These are phyloP conservation scores for Cerastis rubricosa DNA, from an alignment of 2,888 invertebrate genomes.

Conservation along the genomic window DNA sequence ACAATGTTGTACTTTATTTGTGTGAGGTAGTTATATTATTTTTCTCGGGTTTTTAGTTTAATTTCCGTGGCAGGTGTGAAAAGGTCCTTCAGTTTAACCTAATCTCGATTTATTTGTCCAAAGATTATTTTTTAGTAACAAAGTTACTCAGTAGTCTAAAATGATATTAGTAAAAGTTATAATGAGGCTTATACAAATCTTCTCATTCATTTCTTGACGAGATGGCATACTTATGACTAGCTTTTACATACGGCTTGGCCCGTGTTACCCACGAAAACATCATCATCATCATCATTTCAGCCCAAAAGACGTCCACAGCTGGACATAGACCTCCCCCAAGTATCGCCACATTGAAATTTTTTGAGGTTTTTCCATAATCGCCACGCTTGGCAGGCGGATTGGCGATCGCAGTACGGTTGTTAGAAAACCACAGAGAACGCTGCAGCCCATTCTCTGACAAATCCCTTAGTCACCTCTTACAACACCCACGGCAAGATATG, in stretches of 20 bases:
- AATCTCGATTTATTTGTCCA: neutral
- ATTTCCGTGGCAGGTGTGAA: neutral
- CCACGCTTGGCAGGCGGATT: no score
- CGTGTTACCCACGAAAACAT: neutral
- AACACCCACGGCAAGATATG: no score
- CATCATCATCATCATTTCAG: no score
- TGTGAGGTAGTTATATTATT: neutral
- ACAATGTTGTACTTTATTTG: slow-evolving; percentile 15
- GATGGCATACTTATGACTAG: neutral
- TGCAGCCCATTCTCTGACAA: no score
- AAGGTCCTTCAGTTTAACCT: neutral
- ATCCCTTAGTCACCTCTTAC: no score
- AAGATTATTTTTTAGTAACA: neutral
- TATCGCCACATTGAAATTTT: no score
- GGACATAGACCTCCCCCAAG: no score
- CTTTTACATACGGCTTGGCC: neutral
- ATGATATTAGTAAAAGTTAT: neutral
- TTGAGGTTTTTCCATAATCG: no score
- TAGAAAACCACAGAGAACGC: no score
- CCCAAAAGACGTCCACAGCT: no score
- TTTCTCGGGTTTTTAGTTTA: neutral
- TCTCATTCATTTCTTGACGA: neutral
- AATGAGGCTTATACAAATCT: neutral
- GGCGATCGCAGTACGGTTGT: no score
- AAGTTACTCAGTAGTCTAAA: neutral